Conservation (phyloP, 2,888 invertebrate genomes). For the Alentia gelatinosa region DNA sequence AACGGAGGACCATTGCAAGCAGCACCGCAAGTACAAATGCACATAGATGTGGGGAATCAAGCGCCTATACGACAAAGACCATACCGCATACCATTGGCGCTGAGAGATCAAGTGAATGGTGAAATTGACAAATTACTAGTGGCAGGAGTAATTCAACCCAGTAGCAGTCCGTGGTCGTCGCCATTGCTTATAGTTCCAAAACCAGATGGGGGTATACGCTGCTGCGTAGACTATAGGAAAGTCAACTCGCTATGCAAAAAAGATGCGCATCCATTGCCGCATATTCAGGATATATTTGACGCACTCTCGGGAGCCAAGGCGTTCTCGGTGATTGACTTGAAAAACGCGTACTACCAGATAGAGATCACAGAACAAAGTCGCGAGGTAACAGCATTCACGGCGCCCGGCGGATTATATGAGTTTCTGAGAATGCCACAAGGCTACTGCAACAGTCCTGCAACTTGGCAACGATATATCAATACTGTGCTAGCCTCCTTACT, state of each 20-base stretch:
- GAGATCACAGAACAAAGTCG: constrained; percentile 46
- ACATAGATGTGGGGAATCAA: background rate
- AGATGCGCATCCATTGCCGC: constrained; percentile 53
- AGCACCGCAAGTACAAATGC: background rate
- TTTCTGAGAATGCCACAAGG: constrained; percentile 60
- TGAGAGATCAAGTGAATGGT: background rate
- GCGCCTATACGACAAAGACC: background rate
- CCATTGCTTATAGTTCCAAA: constrained; percentile 55
- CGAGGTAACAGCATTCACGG: constrained; percentile 61
- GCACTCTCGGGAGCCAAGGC: constrained; percentile 53
- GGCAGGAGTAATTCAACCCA: constrained; percentile 40
- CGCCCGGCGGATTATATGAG: constrained; percentile 60
- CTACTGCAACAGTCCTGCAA: constrained; percentile 48
- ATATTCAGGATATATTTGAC: constrained; percentile 61
- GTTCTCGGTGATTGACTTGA: constrained; percentile 64
- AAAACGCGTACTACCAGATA: constrained; percentile 65
- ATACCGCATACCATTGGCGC: constrained; percentile 29
- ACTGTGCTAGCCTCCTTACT: background rate
- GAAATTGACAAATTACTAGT: constrained; percentile 41
- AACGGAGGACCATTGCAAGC: background rate
- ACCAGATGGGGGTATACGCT: constrained; percentile 31
- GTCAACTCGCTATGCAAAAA: constrained; percentile 38
- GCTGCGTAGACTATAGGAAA: constrained; percentile 55
- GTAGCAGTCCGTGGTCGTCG: constrained; percentile 20
- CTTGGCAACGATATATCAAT: constrained; percentile 60